Evolutionary conservation across 2,113 vertebrate species (phyloP).

Genomic region (Passer domesticus): DNA sequence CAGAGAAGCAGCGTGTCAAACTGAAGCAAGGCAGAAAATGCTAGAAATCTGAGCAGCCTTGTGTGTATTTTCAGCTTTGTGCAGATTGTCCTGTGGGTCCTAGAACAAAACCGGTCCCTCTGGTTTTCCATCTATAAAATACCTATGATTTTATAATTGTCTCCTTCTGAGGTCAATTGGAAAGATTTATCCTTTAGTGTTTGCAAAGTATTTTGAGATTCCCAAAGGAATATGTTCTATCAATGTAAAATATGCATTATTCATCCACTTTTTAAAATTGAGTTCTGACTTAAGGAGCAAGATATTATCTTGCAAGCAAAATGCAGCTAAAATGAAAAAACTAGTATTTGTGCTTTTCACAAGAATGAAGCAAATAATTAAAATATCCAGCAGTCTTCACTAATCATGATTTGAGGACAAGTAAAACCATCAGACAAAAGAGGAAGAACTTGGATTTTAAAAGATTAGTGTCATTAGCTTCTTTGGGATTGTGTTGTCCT

Average conservation of each 20-base stretch:
- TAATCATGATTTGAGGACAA: not conserved
- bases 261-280: not conserved
- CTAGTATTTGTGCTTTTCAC: not conserved
- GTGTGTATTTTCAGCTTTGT: not conserved
- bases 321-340: not conserved
- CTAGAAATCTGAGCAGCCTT: not conserved
- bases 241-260: not conserved
- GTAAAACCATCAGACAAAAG: not conserved
- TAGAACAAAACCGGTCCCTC: not conserved
- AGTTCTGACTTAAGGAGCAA: not conserved
- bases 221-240: not conserved
- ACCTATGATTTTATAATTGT: not conserved
- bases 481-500: not conserved
- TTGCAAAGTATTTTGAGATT: not conserved
- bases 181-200: not conserved
- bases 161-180: not conserved
- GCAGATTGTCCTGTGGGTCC: not conserved
- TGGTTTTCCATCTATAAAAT: not conserved
- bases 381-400: not conserved
- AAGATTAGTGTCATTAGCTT: not conserved
- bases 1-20: not conserved
- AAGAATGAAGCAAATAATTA: not conserved
- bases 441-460: not conserved
- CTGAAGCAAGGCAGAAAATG: not conserved
- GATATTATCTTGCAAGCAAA: not conserved